Conservation (phyloP, 2,888 invertebrate genomes). For the Synanthedon formicaeformis region DNA sequence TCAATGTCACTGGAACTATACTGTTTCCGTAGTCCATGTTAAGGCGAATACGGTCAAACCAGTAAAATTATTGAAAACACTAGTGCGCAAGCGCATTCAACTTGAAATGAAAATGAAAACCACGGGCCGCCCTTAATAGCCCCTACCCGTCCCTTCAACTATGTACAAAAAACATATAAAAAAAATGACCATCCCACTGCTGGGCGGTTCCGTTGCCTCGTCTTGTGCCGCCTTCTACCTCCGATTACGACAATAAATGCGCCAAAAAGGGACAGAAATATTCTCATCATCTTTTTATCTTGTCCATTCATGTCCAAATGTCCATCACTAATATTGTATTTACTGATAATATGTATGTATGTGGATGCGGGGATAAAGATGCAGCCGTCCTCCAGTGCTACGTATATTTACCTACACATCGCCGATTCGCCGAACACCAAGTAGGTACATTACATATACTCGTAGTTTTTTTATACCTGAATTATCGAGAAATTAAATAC, state of each 20-base stretch:
- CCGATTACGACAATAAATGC: constrained; percentile 12
- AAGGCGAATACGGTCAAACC: constrained; percentile 9
- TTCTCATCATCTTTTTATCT: too few species aligned
- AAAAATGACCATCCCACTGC: constrained; percentile 50
- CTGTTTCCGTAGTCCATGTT: constrained; percentile 54
- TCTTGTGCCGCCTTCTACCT: constrained; percentile 45
- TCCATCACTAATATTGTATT: constrained; percentile 16
- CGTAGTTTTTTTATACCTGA: too few species aligned
- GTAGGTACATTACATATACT: too few species aligned
- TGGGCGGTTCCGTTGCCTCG: constrained; percentile 23
- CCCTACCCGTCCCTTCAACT: constrained; percentile 60
- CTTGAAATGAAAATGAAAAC: constrained; percentile 1
- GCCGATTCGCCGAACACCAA: too few species aligned
- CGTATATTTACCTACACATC: too few species aligned
- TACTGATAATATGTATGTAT: too few species aligned
- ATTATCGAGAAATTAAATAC: too few species aligned
- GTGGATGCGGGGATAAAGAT: too few species aligned
- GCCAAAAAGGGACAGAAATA: constrained; percentile 39
- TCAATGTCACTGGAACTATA: constrained; percentile 47
- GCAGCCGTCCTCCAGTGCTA: too few species aligned
- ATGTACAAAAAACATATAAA: constrained; percentile 65
- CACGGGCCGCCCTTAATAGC: constrained; percentile 30
- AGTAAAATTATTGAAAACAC: constrained; percentile 14
- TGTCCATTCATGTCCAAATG: too few species aligned
- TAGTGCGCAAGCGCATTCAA: constrained; percentile 20